Percentiles rank a stretch among this genome's conserved stretches.
phyloP scores from a whole-genome alignment of 2,888 invertebrate species.

The Troglohyphantes excavatus region DNA sequence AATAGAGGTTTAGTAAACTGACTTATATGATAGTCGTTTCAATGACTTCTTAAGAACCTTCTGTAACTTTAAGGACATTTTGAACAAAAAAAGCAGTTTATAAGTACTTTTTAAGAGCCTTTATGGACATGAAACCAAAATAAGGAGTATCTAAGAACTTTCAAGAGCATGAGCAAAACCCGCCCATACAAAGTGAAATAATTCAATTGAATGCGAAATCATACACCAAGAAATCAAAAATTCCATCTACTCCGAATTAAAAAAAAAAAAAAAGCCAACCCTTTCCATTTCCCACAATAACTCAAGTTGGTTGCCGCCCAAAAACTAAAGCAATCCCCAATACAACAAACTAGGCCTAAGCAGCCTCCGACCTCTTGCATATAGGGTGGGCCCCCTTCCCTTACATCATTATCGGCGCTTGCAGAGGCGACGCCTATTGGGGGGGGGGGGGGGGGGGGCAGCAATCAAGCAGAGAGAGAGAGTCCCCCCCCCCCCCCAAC shows the following conservation, averaged over 20 bases:
- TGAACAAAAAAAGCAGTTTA: too few species aligned
- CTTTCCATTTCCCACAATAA: not conserved
- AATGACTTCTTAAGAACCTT: too few species aligned
- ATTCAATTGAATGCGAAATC: too few species aligned
- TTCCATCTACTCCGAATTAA: not conserved
- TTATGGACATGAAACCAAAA: too few species aligned
- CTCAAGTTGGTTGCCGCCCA: not conserved
- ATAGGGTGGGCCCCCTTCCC: slow-evolving; percentile 57
- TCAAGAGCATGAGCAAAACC: too few species aligned
- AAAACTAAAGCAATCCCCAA: slow-evolving; percentile 1
- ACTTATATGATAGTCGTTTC: too few species aligned
- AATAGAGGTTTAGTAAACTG: too few species aligned
- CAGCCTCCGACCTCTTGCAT: slow-evolving; percentile 10
- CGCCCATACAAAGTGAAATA: not conserved
- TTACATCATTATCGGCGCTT: slow-evolving; percentile 76
- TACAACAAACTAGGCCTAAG: slow-evolving; percentile 64
- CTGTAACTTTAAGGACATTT: too few species aligned
- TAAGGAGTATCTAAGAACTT: too few species aligned
- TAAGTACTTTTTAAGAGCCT: too few species aligned
- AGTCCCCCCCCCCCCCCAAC: slow-evolving; percentile 56
- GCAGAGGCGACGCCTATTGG: slow-evolving; percentile 75
- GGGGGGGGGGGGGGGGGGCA: slow-evolving; percentile 64
- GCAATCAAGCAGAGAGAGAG: slow-evolving; percentile 76
- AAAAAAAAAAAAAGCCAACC: not conserved
- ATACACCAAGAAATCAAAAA: not conserved